phyloP scores from a whole-genome alignment of 2,888 invertebrate genomes.

The Micoletzkya japonica region DNA sequence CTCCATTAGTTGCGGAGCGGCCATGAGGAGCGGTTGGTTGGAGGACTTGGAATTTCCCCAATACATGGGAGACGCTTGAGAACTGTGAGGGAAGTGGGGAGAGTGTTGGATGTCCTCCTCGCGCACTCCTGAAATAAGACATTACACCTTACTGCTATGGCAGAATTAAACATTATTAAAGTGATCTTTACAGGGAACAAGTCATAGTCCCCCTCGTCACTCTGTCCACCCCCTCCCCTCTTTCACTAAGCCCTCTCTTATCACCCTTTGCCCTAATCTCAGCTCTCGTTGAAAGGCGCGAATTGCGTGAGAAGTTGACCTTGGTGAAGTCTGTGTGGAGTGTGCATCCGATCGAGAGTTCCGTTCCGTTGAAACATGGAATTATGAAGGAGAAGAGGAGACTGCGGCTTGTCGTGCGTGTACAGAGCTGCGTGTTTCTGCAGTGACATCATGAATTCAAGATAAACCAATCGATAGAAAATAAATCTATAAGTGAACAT shows the following conservation, averaged over 20 bases:
- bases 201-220: background rate
- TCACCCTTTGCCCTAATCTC: too few relatives aligned
- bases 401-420: conserved; percentile 20
- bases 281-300: too few relatives aligned
- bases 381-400: conserved; percentile 42
- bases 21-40: conserved; percentile 22
- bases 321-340: conserved; percentile 25
- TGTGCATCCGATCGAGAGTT: conserved; percentile 24
- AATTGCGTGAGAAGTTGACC: too few relatives aligned
- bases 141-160: too few relatives aligned
- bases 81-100: conserved; percentile 23
- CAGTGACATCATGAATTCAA: background rate
- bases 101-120: conserved; percentile 21
- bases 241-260: too few relatives aligned
- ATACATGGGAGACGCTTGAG: conserved; percentile 23
- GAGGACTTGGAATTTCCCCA: conserved; percentile 25
- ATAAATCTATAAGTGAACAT: background rate
- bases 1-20: conserved; percentile 25
- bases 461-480: background rate
- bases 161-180: too few relatives aligned
- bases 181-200: too few relatives aligned
- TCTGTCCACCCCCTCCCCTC: background rate
- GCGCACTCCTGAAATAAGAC: conserved; percentile 13
- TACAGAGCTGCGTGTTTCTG: conserved; percentile 1
- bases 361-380: conserved; percentile 40